These are phyloP conservation scores for Pipistrellus pipistrellus DNA, from an alignment of 2,797 vertebrate species.

Conservation along the genomic window DNA sequence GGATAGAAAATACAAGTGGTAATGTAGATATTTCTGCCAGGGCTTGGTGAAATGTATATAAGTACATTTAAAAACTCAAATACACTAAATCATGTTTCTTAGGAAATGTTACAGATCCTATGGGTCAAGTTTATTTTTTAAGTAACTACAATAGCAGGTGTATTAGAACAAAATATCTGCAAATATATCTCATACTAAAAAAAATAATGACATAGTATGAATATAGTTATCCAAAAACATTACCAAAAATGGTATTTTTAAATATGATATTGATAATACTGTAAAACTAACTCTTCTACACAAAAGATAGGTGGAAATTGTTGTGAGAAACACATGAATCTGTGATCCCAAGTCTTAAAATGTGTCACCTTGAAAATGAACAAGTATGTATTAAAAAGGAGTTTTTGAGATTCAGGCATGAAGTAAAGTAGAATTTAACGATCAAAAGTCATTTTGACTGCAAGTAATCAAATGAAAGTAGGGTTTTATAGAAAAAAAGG, in stretches of 20 bases:
- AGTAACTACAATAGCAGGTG: background rate
- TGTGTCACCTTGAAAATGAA: background rate
- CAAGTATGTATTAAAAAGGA: background rate
- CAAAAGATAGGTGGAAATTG: background rate
- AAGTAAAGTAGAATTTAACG: background rate
- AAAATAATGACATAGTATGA: background rate
- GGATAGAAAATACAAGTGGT: background rate
- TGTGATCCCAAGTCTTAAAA: background rate
- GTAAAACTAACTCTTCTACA: background rate
- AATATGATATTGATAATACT: background rate
- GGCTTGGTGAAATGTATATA: background rate
- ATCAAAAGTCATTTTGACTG: background rate
- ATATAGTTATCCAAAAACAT: background rate
- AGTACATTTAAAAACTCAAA: constrained; percentile 17
- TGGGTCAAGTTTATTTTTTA: background rate
- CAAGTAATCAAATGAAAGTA: background rate
- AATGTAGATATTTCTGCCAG: background rate
- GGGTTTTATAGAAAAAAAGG: background rate
- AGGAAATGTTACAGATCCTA: background rate
- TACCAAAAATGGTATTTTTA: background rate
- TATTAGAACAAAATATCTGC: background rate
- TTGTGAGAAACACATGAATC: background rate
- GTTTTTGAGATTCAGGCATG: background rate
- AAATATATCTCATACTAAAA: background rate
- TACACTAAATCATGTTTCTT: background rate